phyloP scores from a whole-genome alignment of 2,797 vertebrate species.

The Adelosebastes latens region DNA sequence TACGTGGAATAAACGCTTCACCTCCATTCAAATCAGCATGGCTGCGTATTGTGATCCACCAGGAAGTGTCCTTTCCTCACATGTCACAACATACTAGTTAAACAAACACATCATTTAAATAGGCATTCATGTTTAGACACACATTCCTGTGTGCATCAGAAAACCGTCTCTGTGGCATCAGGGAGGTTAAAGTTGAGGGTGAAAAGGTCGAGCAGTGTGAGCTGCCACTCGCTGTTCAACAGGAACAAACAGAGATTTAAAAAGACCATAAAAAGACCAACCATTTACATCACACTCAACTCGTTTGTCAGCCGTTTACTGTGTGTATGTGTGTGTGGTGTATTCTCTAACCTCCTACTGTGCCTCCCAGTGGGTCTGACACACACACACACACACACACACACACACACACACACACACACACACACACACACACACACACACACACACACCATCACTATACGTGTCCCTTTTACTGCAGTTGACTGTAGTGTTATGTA shows the following conservation, averaged over 20 bases:
- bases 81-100: background rate
- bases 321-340: constrained; percentile 1
- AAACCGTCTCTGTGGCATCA: background rate
- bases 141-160: background rate
- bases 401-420: constrained; percentile 18
- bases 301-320: constrained; percentile 51
- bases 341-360: constrained; percentile 35
- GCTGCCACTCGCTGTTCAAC: constrained; percentile 20
- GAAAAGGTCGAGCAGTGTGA: constrained; percentile 29
- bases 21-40: constrained; percentile 25
- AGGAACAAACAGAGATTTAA: constrained; percentile 59
- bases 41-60: background rate
- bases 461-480: constrained; percentile 40
- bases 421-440: background rate
- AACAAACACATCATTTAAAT: constrained; percentile 12
- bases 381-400: constrained; percentile 20
- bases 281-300: constrained; percentile 65
- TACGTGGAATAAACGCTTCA: constrained; percentile 11
- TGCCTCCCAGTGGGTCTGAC: constrained; percentile 36
- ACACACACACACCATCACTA: constrained; percentile 52
- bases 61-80: constrained; percentile 5
- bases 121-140: background rate
- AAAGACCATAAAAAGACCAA: constrained; percentile 19
- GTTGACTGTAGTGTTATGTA: constrained; percentile 61
- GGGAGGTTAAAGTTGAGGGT: constrained; percentile 24